Evolutionary conservation across 2,888 invertebrate genomes (phyloP), one percentile per base, ranked within the genome.

Genomic region (Ashinkailepas kermadecensis): DNA sequence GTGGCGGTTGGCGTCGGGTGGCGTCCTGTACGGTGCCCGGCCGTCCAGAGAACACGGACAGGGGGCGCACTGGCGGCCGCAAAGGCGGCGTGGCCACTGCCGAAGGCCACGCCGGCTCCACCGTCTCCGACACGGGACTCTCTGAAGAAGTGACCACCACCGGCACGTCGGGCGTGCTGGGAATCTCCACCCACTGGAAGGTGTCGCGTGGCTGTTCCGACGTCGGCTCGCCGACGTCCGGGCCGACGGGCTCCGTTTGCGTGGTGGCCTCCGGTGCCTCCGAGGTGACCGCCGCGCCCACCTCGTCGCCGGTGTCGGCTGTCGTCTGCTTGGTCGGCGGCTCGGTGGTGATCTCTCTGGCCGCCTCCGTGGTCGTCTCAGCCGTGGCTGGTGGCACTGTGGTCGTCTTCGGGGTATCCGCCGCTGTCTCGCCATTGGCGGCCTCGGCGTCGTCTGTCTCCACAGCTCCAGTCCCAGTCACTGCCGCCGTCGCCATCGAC

Each of bases 141-240:
- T 74, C 74, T 3, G 74, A 74, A 15, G 54, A 18, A 9, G 74
- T 21, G 10, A 74, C 15, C 21, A 56, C 10, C 7, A 56, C 15
- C 8, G 74, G 54, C 54, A 21, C 56, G 21, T 74, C 0, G 2
- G 54, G 6, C 21, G 74, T 56, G 56, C 74, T 74, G 18, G 74
- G 74, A 15, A 74, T 74, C 74, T 74, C 74, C 56, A 74, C 74
- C 74, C 74, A 74, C 18, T 54, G 65, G 62, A 18, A 13, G 62
- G 62, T 18, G 62, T 7, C 18, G 13, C 62, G 15, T 3, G 15
- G 62, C 15, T 9, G 64, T 64, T 21, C 62, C 62, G 62, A 8
- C 8, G 8, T 8, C 18, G 62, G 18, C 18, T 18, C 15, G 15
- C 64, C 64, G 7, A n/a, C 9, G n/a, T 18, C 7, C n/a, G 64